Percentiles rank a stretch among this genome's conserved stretches.
Conservation (phyloP, 30 jellyfish, hydroid and myxozoan species). For the Haliclystus octoradiatus region DNA sequence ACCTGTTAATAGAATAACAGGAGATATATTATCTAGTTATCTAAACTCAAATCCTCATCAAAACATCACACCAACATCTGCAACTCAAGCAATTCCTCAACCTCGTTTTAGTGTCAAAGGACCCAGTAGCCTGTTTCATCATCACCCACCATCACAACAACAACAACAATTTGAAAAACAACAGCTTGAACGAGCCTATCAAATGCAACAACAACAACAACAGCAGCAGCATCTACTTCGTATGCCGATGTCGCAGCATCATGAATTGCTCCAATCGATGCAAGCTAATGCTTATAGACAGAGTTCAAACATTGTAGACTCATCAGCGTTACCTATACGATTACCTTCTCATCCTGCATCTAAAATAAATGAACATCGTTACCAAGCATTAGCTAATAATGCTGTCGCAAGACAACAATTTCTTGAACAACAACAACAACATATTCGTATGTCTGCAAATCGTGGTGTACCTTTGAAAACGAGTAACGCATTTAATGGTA, state of each 20-base stretch:
- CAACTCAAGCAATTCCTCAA: no score
- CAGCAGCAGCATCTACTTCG: conserved; percentile 17
- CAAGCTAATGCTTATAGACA: conserved; percentile 1
- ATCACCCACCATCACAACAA: conserved; percentile 4
- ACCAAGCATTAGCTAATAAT: background rate
- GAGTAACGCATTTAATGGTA: background rate
- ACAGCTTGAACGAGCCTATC: background rate
- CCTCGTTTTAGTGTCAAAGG: background rate
- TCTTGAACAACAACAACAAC: conserved; percentile 13
- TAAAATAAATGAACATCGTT: background rate
- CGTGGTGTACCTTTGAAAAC: background rate
- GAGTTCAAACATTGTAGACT: background rate
- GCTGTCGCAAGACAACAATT: conserved; percentile 2
- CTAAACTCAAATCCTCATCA: conserved; percentile 1
- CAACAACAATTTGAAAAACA: conserved; percentile 24
- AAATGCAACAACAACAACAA: conserved; percentile 6
- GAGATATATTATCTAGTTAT: conserved; percentile 1
- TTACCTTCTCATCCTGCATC: background rate
- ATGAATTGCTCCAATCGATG: conserved; percentile 1
- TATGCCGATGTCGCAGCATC: background rate
- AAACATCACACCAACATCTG: background rate
- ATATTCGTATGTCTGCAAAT: background rate
- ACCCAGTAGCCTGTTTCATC: conserved; percentile 4
- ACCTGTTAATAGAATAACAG: conserved; percentile 4
- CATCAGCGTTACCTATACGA: conserved; percentile 7